phyloP scores from a whole-genome alignment of 2,797 vertebrate genomes.

The Pseudochirops cupreus region DNA sequence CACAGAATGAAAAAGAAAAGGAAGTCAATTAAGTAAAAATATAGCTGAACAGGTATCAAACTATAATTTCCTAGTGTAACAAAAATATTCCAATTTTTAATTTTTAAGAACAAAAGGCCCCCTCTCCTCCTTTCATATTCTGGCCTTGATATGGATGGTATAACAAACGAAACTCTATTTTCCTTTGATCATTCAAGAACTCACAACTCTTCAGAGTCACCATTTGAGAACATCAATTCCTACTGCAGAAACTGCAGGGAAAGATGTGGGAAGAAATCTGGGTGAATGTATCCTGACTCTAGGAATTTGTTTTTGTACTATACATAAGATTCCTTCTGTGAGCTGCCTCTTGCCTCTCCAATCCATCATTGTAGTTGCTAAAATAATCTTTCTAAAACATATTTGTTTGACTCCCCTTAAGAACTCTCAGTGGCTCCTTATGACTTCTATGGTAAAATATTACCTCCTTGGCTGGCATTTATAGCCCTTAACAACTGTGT shows the following conservation, averaged over 20 bases:
- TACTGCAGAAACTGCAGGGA: not conserved
- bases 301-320: not conserved
- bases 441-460: not conserved
- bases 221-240: not conserved
- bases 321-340: not conserved
- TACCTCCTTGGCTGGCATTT: not conserved
- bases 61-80: not conserved
- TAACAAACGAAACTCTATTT: not conserved
- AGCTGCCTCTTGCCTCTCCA: not conserved
- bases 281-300: not conserved
- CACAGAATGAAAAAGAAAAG: slow-evolving; percentile 4
- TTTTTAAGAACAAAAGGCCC: not conserved
- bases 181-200: slow-evolving; percentile 5
- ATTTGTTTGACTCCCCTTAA: not conserved
- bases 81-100: not conserved
- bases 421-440: not conserved
- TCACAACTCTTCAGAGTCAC: not conserved
- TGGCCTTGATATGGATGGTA: not conserved
- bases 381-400: not conserved
- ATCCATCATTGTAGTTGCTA: not conserved
- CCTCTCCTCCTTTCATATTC: not conserved
- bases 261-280: not conserved
- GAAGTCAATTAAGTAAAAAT: not conserved
- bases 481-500: not conserved
- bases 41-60: too few species aligned